These are phyloP conservation scores for Epinephelus coioides DNA, from an alignment of 2,797 vertebrate genomes.

Conservation along the genomic window DNA sequence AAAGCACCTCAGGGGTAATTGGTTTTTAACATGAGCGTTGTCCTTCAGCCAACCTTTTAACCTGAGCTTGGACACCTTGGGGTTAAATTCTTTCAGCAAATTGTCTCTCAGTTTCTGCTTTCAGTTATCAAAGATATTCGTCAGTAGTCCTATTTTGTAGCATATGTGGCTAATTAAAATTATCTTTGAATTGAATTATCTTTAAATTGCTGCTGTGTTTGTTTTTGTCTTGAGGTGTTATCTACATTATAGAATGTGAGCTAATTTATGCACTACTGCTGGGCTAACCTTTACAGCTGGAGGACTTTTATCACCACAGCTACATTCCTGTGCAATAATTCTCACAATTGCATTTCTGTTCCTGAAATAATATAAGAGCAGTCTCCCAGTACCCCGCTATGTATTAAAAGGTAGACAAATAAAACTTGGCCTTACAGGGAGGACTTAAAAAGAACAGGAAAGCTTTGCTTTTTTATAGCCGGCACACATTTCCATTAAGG, in stretches of 20 bases:
- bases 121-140: constrained; percentile 14
- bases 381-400: constrained; percentile 26
- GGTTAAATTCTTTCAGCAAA: constrained; percentile 26
- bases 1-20: constrained; percentile 64
- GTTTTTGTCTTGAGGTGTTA: constrained; percentile 21
- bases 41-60: constrained; percentile 52
- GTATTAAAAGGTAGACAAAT: constrained; percentile 30
- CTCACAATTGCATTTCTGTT: constrained; percentile 41
- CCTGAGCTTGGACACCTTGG: background rate
- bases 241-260: constrained; percentile 31
- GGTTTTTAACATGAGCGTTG: constrained; percentile 52
- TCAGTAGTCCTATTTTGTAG: background rate
- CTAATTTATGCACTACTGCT: constrained; percentile 52
- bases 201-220: constrained; percentile 14
- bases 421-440: constrained; percentile 48
- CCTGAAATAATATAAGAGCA: constrained; percentile 34
- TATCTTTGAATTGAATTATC: constrained; percentile 4
- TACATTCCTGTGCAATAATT: constrained; percentile 27
- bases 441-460: constrained; percentile 61
- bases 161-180: constrained; percentile 27
- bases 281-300: constrained; percentile 53
- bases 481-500: constrained; percentile 70
- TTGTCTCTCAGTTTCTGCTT: constrained; percentile 1
- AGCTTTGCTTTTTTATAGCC: constrained; percentile 57
- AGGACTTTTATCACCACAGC: constrained; percentile 43